Conservation (phyloP, 2,888 invertebrate species). For the Cosmopolites sordidus region DNA sequence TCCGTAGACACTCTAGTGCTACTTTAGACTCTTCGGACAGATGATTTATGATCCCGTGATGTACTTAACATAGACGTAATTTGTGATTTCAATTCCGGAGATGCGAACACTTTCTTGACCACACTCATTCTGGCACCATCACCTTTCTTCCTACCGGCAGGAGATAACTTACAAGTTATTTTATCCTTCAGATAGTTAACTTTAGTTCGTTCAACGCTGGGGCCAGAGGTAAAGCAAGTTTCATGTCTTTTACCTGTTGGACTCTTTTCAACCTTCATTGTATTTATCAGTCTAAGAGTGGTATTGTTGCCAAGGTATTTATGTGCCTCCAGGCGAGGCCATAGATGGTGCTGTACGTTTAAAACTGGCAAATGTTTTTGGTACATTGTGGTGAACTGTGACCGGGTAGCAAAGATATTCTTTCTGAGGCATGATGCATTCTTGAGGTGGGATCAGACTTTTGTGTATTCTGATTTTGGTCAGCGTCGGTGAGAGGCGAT, state of each 20-base stretch:
- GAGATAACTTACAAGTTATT: conserved; percentile 57
- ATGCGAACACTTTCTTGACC: conserved; percentile 39
- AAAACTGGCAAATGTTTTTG: conserved; percentile 56
- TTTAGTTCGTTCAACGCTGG: conserved; percentile 50
- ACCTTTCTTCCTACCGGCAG: conserved; percentile 33
- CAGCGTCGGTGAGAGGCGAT: conserved; percentile 74
- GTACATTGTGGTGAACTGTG: conserved; percentile 45
- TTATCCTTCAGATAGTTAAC: conserved; percentile 61
- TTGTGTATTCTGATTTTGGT: conserved; percentile 76
- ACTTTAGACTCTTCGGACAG: conserved; percentile 47
- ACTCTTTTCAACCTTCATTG: conserved; percentile 48
- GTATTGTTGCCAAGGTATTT: conserved; percentile 68
- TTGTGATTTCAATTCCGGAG: conserved; percentile 43
- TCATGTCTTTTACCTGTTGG: conserved; percentile 48
- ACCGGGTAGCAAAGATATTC: conserved; percentile 63
- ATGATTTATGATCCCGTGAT: conserved; percentile 43
- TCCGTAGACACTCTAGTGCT: conserved; percentile 29
- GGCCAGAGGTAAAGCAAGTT: conserved; percentile 49
- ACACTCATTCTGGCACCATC: conserved; percentile 37
- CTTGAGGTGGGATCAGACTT: conserved; percentile 37
- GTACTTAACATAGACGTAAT: conserved; percentile 45
- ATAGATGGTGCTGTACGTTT: conserved; percentile 58
- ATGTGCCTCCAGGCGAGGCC: conserved; percentile 38
- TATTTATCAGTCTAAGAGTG: conserved; percentile 62
- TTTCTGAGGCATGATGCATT: conserved; percentile 48